Evolutionary conservation across 2,888 invertebrate species (phyloP).

Genomic region (Tineola bisselliella): DNA sequence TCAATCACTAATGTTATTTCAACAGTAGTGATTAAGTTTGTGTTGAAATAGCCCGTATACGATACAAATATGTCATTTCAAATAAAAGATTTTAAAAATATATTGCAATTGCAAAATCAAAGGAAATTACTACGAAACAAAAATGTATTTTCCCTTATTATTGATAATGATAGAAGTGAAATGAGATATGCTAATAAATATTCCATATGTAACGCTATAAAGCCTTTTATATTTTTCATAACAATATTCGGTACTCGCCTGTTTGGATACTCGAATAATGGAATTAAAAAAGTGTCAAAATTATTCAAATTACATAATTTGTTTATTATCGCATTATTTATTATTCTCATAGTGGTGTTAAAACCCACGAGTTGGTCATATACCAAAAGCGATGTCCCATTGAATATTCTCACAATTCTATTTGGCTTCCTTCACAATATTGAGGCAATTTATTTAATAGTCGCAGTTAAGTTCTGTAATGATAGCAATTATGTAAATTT

Average conservation of each 20-base stretch:
- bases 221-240: conserved; percentile 30
- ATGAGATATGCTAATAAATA: conserved; percentile 14
- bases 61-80: not conserved
- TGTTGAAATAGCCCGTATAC: not conserved
- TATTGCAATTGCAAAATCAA: not conserved
- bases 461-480: conserved; percentile 27
- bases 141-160: not conserved
- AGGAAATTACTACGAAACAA: not conserved
- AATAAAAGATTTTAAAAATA: not conserved
- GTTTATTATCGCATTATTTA: conserved; percentile 21
- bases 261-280: conserved; percentile 24
- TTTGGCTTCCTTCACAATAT: conserved; percentile 24
- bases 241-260: conserved; percentile 32
- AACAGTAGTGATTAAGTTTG: not conserved
- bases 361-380: conserved; percentile 29
- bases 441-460: conserved; percentile 29
- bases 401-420: conserved; percentile 33
- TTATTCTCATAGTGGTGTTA: conserved; percentile 20
- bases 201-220: conserved; percentile 28
- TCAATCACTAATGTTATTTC: not conserved
- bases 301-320: conserved; percentile 27
- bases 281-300: conserved; percentile 21
- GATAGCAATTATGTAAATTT: conserved; percentile 26
- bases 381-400: conserved; percentile 31
- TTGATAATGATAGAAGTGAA: conserved; percentile 7